Evolutionary conservation across 2,113 vertebrate species (phyloP).

Genomic region (Mastomys natalensis): DNA sequence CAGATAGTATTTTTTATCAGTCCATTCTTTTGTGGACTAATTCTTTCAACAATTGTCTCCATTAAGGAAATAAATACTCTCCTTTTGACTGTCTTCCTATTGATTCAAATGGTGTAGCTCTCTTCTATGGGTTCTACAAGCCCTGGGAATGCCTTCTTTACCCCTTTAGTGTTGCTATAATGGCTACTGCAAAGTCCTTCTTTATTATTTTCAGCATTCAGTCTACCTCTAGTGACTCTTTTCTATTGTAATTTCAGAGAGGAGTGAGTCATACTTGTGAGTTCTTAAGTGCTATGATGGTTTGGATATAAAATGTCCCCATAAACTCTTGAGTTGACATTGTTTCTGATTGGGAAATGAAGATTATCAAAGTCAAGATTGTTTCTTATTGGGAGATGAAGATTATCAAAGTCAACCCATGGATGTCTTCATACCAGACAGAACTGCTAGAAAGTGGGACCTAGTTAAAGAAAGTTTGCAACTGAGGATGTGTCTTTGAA

Average conservation of each 20-base stretch:
- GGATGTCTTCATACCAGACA: not conserved
- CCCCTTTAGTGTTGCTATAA: not conserved
- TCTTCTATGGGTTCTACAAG: not conserved
- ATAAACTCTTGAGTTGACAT: not conserved
- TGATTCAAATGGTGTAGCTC: not conserved
- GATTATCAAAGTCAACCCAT: too few relatives aligned
- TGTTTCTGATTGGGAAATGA: not conserved
- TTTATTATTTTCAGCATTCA: not conserved
- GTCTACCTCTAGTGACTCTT: not conserved
- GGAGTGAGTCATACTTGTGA: not conserved
- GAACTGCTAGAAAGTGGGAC: not conserved
- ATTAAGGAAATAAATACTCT: not conserved
- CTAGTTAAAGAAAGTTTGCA: not conserved
- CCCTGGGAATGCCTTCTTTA: not conserved
- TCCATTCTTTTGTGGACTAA: not conserved
- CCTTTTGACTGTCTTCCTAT: slow-evolving; percentile 23
- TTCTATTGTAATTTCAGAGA: not conserved
- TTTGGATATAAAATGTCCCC: not conserved
- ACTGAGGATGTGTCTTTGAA: not conserved
- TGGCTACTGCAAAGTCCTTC: not conserved
- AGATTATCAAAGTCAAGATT: too few relatives aligned
- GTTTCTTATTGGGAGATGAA: not conserved
- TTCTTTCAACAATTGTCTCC: not conserved
- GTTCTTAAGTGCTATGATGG: not conserved
- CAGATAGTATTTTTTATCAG: not conserved